Percentiles rank a stretch among this genome's conserved stretches.
Evolutionary conservation across 2,113 vertebrate species (phyloP).

Genomic region (Leptobrachium leishanense): DNA sequence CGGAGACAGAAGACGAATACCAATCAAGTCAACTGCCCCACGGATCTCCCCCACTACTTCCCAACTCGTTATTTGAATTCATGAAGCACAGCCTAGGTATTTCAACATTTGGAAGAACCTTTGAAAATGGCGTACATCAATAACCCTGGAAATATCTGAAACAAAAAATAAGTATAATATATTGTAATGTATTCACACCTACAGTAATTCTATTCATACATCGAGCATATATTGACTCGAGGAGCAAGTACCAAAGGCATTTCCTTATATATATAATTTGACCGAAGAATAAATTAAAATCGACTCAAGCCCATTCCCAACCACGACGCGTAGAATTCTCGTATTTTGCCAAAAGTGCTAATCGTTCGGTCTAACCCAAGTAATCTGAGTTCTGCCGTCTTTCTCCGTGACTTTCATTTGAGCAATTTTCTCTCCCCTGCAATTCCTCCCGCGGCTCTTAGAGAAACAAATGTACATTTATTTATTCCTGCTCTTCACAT

Average conservation of each 20-base stretch:
- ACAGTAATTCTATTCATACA: background rate
- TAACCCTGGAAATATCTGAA: background rate
- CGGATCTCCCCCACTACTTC: no score
- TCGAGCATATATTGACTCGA: background rate
- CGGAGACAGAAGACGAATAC: no score
- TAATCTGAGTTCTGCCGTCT: slow-evolving; percentile 35
- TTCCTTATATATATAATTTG: background rate
- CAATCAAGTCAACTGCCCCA: no score
- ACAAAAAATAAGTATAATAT: background rate
- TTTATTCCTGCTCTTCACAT: slow-evolving; percentile 26
- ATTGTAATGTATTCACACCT: background rate
- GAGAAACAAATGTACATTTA: slow-evolving; percentile 25
- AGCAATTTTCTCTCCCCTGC: slow-evolving; percentile 8
- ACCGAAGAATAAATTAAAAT: background rate
- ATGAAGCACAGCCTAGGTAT: no score
- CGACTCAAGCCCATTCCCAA: background rate
- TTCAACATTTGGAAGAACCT: background rate
- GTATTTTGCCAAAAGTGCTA: slow-evolving; percentile 14
- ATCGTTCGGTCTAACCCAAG: background rate
- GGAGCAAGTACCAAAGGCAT: background rate
- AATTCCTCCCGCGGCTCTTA: slow-evolving; percentile 23
- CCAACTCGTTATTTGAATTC: no score
- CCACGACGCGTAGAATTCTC: background rate
- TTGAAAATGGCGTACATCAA: background rate
- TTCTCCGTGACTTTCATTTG: slow-evolving; percentile 6